Evolutionary conservation across 2,113 vertebrate genomes (phyloP).

Genomic region (Gymnocephalus cernua): DNA sequence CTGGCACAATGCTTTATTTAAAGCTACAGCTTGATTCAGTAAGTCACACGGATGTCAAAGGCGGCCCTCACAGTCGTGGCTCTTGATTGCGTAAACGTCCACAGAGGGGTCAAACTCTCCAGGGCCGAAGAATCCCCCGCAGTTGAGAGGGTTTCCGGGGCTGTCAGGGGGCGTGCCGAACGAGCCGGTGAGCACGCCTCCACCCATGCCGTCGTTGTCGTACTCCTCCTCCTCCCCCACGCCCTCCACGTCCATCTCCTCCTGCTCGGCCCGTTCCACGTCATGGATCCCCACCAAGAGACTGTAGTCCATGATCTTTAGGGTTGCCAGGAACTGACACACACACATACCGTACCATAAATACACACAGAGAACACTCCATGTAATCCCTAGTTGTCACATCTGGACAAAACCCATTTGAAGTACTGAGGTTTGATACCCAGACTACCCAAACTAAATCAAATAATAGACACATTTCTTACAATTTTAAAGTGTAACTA

Average conservation of each 20-base stretch:
- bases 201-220: conserved; percentile 89
- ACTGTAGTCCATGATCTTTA: conserved; percentile 99
- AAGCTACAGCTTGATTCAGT: background rate
- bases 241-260: conserved; percentile 95
- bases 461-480: too few species aligned
- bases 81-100: conserved; percentile 96
- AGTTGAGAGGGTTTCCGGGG: conserved; percentile 93
- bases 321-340: conserved; percentile 91
- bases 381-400: too few species aligned
- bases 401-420: too few species aligned
- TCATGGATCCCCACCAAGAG: conserved; percentile 96
- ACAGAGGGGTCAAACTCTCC: conserved; percentile 94
- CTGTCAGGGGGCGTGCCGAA: conserved; percentile 94
- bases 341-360: too few species aligned
- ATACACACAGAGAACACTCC: too few species aligned
- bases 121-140: conserved; percentile 92
- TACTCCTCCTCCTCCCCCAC: conserved; percentile 91
- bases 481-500: too few species aligned
- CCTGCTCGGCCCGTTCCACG: conserved; percentile 95
- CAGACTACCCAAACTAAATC: too few species aligned
- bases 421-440: too few species aligned
- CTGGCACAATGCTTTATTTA: background rate
- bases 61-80: conserved; percentile 89
- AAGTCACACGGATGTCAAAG: background rate
- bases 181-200: conserved; percentile 87